Conservation (phyloP, 2,113 vertebrate species). For the Pleuronectes platessa region DNA sequence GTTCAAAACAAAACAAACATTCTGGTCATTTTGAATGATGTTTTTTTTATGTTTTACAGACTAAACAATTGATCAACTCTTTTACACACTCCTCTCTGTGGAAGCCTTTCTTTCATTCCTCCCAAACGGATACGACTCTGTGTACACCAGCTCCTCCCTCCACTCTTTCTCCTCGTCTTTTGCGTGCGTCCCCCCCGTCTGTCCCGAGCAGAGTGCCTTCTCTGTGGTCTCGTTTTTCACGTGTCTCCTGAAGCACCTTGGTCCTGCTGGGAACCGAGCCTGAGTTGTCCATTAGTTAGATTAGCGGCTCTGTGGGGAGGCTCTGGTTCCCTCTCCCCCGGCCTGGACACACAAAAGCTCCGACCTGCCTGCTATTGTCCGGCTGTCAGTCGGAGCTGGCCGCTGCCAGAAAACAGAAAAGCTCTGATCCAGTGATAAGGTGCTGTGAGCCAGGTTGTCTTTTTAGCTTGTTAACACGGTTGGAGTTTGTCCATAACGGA, state of each 20-base stretch:
- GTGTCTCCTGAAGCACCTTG: conserved; percentile 56
- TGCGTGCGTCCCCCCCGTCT: conserved; percentile 12
- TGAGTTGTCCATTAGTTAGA: conserved; percentile 74
- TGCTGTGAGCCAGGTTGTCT: conserved; percentile 30
- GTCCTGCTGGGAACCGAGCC: conserved; percentile 56
- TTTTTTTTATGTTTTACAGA: no score
- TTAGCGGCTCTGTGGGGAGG: conserved; percentile 70
- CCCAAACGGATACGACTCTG: neutral
- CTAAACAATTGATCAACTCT: no score
- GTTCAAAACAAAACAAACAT: no score
- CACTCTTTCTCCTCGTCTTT: conserved; percentile 1
- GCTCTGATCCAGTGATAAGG: conserved; percentile 51
- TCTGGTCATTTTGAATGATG: no score
- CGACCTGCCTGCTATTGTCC: conserved; percentile 55
- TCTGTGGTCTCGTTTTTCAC: conserved; percentile 66
- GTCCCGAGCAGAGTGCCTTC: conserved; percentile 41
- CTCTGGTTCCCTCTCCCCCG: conserved; percentile 58
- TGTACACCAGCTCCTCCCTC: neutral
- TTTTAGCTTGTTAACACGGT: conserved; percentile 42
- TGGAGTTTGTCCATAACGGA: neutral
- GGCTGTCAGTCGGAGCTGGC: conserved; percentile 60
- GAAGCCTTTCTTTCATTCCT: neutral
- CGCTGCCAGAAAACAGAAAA: conserved; percentile 50
- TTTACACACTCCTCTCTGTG: neutral
- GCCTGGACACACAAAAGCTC: conserved; percentile 65